These are phyloP conservation scores for Notodonta dromedarius DNA, from an alignment of 2,888 invertebrate species.

Conservation along the genomic window DNA sequence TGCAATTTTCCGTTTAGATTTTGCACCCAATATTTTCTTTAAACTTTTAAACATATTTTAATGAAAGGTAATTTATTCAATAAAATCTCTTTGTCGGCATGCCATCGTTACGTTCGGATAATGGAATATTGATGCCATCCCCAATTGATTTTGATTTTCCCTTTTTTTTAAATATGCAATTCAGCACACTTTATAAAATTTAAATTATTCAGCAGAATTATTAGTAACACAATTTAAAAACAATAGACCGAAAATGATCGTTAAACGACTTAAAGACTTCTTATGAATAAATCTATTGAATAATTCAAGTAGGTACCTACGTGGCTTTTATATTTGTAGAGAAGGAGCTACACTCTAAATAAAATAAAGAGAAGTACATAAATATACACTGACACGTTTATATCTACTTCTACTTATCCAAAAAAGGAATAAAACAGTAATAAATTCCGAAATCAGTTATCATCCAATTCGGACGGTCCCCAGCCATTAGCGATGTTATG, in stretches of 20 bases:
- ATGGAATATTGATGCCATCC: constrained; percentile 72
- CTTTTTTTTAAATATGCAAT: constrained; percentile 53
- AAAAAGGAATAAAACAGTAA: constrained; percentile 6
- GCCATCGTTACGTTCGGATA: constrained; percentile 67
- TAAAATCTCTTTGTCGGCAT: constrained; percentile 74
- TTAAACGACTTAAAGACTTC: too few species aligned
- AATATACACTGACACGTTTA: too few species aligned
- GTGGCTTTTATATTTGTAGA: too few species aligned
- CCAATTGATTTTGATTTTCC: constrained; percentile 66
- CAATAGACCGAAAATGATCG: too few species aligned
- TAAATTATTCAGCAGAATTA: neutral
- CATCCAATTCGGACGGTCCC: constrained; percentile 30
- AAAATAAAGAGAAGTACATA: too few species aligned
- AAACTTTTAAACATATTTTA: constrained; percentile 66
- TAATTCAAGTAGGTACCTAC: too few species aligned
- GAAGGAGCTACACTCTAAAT: too few species aligned
- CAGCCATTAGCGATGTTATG: constrained; percentile 18
- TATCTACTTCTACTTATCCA: neutral
- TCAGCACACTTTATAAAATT: constrained; percentile 32
- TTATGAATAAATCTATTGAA: too few species aligned
- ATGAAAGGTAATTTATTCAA: constrained; percentile 78
- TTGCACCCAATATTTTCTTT: constrained; percentile 35
- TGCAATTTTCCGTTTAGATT: constrained; percentile 29
- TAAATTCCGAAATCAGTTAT: constrained; percentile 23
- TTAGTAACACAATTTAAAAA: neutral